Evolutionary conservation across 2,113 vertebrate genomes (phyloP).

Genomic region (Gnathonemus echidnorhynchus): DNA sequence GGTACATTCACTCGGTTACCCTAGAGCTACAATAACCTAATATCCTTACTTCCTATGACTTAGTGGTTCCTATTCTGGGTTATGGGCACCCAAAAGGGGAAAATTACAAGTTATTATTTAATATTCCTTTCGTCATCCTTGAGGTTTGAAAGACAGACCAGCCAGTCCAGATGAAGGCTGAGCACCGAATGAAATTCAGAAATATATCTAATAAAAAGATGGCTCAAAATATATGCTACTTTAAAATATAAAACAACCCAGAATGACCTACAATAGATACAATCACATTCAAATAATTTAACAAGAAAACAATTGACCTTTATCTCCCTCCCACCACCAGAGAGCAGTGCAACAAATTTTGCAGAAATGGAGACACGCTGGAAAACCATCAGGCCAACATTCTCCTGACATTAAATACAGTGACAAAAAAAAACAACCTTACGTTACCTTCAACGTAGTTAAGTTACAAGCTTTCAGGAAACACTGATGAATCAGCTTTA

Average conservation of each 20-base stretch:
- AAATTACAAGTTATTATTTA: background rate
- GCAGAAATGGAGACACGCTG: background rate
- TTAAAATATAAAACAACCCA: background rate
- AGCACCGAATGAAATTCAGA: background rate
- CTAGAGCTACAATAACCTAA: background rate
- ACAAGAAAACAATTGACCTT: constrained; percentile 6
- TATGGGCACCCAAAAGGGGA: background rate
- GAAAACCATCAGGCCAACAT: background rate
- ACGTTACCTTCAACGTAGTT: background rate
- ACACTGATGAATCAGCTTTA: background rate
- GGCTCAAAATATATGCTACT: background rate
- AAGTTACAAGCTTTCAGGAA: background rate
- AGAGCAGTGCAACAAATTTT: constrained; percentile 33
- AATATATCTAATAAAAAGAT: background rate
- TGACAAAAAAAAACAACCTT: too few relatives aligned
- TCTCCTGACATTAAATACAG: background rate
- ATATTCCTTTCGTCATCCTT: background rate
- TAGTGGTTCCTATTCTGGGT: background rate
- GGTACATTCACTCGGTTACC: background rate
- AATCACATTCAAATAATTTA: constrained; percentile 19
- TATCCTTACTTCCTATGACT: background rate
- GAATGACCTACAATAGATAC: background rate
- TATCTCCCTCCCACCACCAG: constrained; percentile 36
- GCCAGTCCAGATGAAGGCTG: background rate
- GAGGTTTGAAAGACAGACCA: background rate